Evolutionary conservation across 2,888 invertebrate genomes (phyloP).

Genomic region (Plebejus argus): DNA sequence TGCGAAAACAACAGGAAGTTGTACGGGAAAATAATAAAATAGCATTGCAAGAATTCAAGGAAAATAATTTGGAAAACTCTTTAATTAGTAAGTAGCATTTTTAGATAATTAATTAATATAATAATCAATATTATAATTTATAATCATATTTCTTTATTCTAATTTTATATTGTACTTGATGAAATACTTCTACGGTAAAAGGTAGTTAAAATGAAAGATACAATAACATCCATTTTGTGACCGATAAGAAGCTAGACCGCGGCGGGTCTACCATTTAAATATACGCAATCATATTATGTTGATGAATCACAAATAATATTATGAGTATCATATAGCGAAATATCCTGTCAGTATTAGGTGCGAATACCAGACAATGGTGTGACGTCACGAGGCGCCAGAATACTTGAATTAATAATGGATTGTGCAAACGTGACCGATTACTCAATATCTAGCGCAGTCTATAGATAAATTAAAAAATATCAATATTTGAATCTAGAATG

Average conservation of each 20-base stretch:
- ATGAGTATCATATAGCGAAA: not conserved
- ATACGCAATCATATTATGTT: not conserved
- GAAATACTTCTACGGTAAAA: too few relatives aligned
- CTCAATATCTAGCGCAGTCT: slow-evolving; percentile 71
- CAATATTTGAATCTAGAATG: too few relatives aligned
- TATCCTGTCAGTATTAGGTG: slow-evolving; percentile 10
- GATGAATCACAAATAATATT: not conserved
- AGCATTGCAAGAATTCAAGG: not conserved
- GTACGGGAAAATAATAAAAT: not conserved
- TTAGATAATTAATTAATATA: not conserved
- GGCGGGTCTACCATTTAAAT: not conserved
- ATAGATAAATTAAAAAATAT: slow-evolving; percentile 37
- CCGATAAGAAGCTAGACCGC: too few relatives aligned
- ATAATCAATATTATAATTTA: too few relatives aligned
- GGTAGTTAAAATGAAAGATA: too few relatives aligned
- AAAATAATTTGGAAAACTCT: not conserved
- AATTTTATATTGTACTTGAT: too few relatives aligned
- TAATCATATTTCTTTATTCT: too few relatives aligned
- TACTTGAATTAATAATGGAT: slow-evolving; percentile 58
- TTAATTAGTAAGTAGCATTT: not conserved
- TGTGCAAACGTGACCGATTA: slow-evolving; percentile 69
- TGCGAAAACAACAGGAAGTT: not conserved
- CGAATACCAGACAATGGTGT: slow-evolving; percentile 46
- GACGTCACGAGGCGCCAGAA: slow-evolving; percentile 70
- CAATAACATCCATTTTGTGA: too few relatives aligned